Conservation (phyloP, 2,113 vertebrate species). For the Notechis scutatus region DNA sequence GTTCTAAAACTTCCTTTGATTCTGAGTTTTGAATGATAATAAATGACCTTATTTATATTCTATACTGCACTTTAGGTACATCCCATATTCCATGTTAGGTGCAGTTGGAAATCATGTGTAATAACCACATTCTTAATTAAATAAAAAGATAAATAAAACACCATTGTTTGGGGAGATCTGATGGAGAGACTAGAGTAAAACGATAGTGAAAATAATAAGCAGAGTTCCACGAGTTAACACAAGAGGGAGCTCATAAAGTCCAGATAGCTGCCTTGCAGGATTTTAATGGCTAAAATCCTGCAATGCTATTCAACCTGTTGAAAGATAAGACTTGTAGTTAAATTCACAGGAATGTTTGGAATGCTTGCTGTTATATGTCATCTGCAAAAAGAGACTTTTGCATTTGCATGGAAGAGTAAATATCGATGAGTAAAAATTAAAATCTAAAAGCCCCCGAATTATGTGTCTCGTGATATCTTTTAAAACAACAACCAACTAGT, state of each 20-base stretch:
- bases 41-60: neutral
- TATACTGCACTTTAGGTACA: neutral
- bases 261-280: neutral
- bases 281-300: neutral
- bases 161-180: neutral
- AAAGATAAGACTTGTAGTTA: neutral
- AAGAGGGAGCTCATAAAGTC: neutral
- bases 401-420: neutral
- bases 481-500: neutral
- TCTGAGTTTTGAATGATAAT: neutral
- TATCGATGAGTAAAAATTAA: neutral
- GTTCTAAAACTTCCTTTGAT: neutral
- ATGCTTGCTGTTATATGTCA: neutral
- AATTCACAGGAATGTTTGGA: neutral
- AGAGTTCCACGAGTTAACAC: neutral
- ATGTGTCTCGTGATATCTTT: neutral
- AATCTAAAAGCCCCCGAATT: neutral
- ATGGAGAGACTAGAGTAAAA: neutral
- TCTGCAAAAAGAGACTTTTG: neutral
- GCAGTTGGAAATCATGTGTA: neutral
- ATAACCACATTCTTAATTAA: neutral
- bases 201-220: neutral
- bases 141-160: neutral
- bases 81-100: neutral
- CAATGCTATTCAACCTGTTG: neutral